phyloP scores from a whole-genome alignment of 2,113 vertebrate genomes.

The Cepphus grylle region DNA sequence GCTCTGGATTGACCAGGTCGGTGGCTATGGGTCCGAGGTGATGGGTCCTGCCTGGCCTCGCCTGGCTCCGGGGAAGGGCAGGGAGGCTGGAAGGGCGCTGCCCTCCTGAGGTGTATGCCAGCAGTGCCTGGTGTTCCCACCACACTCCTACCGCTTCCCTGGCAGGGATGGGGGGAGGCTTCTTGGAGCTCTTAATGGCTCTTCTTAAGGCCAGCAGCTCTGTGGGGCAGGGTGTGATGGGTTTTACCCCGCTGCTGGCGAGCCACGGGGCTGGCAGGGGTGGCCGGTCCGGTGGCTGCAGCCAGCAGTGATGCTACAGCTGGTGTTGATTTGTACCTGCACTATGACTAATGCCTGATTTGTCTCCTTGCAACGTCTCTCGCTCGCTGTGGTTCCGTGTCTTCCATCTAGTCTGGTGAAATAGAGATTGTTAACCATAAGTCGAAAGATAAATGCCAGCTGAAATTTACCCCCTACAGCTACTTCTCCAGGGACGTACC shows the following conservation, averaged over 20 bases:
- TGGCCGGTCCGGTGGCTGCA: background rate
- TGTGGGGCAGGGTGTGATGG: fast-evolving
- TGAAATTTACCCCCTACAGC: slow-evolving; percentile 97
- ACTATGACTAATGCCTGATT: background rate
- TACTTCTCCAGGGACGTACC: slow-evolving; percentile 97
- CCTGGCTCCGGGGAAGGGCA: background rate
- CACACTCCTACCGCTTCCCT: fast-evolving
- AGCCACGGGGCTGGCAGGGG: background rate
- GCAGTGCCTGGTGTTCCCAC: background rate
- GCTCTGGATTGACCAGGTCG: slow-evolving; percentile 98
- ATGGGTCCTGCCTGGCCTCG: background rate
- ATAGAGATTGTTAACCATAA: slow-evolving; percentile 96
- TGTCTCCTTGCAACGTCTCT: slow-evolving; percentile 6
- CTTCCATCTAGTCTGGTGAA: slow-evolving; percentile 86
- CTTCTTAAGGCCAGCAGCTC: background rate
- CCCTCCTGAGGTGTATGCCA: background rate
- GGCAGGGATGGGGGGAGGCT: background rate
- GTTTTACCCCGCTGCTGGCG: background rate
- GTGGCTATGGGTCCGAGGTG: background rate
- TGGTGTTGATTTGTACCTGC: background rate
- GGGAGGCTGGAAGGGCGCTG: background rate
- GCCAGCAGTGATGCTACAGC: background rate
- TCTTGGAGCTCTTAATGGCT: background rate
- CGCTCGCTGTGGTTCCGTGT: slow-evolving; percentile 26
- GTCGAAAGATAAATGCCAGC: slow-evolving; percentile 95